Evolutionary conservation across 2,888 invertebrate genomes (phyloP), one percentile per base, ranked within the genome.

Genomic region (Odontocolon sp.): DNA sequence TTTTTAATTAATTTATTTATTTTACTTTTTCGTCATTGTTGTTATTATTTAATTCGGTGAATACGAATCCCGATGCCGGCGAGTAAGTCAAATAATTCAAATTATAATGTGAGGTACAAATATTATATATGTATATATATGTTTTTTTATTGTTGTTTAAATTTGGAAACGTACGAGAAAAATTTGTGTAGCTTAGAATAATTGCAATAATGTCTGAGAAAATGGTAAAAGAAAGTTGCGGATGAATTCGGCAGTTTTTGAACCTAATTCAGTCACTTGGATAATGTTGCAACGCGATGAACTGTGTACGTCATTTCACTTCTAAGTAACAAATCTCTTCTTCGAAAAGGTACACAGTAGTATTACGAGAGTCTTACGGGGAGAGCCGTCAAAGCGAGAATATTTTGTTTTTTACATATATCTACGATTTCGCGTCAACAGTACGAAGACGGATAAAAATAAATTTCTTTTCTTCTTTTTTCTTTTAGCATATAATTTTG

Each of bases 201-300:
- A 50, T 4, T 50, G 4, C 9, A n/a, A n/a, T n/a, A n/a, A n/a
- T n/a, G n/a, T n/a, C n/a, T n/a, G 67, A 78, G 78, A 80, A 54
- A 64, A 71, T 80, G 82, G 81, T 79, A 81, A 84, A 84, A 79
- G 82, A 85, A 84, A 85, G 80, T 80, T 81, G 73, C 78, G 82
- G 77, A 80, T 82, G 78, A 78, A 78, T 76, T 38, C 82, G 84
- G 82, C 83, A 85, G 83, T 83, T 83, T 81, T 80, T 54, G 77
- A 77, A 52, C 82, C 81, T 26, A 75, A 47, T 84, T 83, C 79
- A 86, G 42, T 77, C 54, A 56, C 47, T 67, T 50, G 11, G 14
- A 63, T 59, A 23, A 40, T 14, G 28, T 56, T 59, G 28, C 26
- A 52, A 52, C 50, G 50, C 28, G 28, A 14, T 16, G 16, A 52